Evolutionary conservation across 2,113 vertebrate genomes (phyloP), one percentile per base, ranked within the genome.

Genomic region (Dicrurus megarhynchus): DNA sequence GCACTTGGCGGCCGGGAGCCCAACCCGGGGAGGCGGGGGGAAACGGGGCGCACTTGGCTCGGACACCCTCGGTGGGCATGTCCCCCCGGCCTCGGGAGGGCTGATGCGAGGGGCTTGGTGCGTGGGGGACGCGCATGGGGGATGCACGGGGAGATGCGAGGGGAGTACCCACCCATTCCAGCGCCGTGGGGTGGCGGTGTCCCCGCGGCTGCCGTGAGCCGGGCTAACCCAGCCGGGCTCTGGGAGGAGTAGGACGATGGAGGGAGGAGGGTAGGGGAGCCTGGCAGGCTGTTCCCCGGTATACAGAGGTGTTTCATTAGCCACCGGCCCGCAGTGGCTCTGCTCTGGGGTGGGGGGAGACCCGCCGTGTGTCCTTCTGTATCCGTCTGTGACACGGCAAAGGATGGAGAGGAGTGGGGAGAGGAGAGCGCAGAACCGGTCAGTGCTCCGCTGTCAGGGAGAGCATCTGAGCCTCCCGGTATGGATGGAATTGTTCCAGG

Each of bases 231-330:
- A 86, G 74, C 15, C 50, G 77, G 71, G 78, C 74, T 59, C 81
- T 30, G 87, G 87, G 89, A 93, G 87, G 89, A 87, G 91, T 13
- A 37, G 14, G 9, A 83, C n/a, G 61, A 27, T 22, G 55, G 7
- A 42, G 82, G 27, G n/a, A 35, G 47, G 41, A 53, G 20, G 12
- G 42, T 9, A 57, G 47, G 44, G 37, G 32, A 83, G 28, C 35
- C 30, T 11, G 52, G 46, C 47, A 71, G 47, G 37, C 73, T 87
- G 60, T n/a, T 77, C 16, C 16, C 15, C 24, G 35, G 24, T 18
- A 35, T 8, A 16, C 56, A 61, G 91, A 94, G 96, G 93, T 93
- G 94, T 96, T 97, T 95, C 87, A 82, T 96, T 90, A 97, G 67
- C 57, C 41, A 35, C 10, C 5, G 57, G 84, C 6, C 39, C 28